A percentile compares a stretch with the other conserved stretches of the same genome.
phyloP scores from a whole-genome alignment of 2,797 vertebrate species.

The Amazona finschi region DNA sequence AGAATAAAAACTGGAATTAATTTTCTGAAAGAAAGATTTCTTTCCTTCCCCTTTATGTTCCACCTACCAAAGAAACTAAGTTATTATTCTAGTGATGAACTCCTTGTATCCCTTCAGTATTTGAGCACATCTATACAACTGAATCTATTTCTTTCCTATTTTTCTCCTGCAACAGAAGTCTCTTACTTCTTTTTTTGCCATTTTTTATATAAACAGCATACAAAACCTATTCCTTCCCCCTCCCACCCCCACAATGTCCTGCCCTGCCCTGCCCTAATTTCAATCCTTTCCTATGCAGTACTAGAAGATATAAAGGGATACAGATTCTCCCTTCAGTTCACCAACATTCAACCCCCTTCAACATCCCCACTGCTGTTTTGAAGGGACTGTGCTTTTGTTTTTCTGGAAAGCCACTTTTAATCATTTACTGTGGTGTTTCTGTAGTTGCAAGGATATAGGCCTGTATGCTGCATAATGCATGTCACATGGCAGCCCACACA shows the following conservation, averaged over 20 bases:
- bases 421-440: neutral
- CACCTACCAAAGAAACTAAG: neutral
- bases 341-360: no score
- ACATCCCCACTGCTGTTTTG: neutral
- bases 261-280: neutral
- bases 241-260: no score
- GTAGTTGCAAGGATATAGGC: neutral
- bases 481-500: neutral
- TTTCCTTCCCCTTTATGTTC: neutral
- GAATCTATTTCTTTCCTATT: neutral
- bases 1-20: neutral
- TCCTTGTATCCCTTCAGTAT: neutral
- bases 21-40: neutral
- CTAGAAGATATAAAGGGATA: neutral
- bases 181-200: neutral
- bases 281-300: neutral
- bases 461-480: neutral
- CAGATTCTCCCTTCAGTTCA: neutral
- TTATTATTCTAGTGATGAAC: neutral
- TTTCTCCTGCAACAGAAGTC: neutral
- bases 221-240: neutral
- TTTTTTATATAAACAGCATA: neutral
- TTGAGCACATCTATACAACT: neutral
- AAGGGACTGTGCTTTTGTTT: neutral
- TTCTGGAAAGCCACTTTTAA: neutral